phyloP scores from a whole-genome alignment of 2,113 vertebrate genomes.

The Scartelaos histophorus region DNA sequence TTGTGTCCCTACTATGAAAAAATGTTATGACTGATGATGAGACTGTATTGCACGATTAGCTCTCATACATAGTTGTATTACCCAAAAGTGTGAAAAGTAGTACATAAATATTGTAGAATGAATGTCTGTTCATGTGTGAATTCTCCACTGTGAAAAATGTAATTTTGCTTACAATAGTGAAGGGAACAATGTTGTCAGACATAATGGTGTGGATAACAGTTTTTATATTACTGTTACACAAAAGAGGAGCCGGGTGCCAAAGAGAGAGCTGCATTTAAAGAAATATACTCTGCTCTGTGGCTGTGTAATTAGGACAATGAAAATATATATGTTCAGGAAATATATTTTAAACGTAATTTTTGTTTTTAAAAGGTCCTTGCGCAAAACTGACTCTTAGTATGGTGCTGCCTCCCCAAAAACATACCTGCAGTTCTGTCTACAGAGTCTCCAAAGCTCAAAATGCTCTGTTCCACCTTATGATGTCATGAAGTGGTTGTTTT shows the following conservation, averaged over 20 bases:
- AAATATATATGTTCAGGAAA: no score
- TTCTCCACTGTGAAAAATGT: neutral
- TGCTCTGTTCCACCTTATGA: no score
- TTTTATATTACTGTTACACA: neutral
- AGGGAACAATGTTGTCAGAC: slow-evolving; percentile 4
- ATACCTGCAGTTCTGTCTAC: no score
- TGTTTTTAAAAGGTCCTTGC: no score
- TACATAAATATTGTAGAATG: neutral
- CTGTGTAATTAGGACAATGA: no score
- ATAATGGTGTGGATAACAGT: neutral
- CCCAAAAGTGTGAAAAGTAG: neutral
- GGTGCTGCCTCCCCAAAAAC: no score
- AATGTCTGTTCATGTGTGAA: neutral
- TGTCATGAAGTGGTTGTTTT: no score
- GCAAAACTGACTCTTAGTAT: no score
- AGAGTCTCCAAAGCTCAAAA: no score
- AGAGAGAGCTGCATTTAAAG: neutral
- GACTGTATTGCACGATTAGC: neutral
- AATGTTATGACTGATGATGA: no score
- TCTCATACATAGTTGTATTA: neutral
- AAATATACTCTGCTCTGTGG: neutral
- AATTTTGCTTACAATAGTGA: neutral
- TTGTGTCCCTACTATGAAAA: no score
- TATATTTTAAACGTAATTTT: no score
- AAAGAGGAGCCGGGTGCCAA: neutral